phyloP scores from a whole-genome alignment of 2,797 vertebrate genomes.

The Dicrostonyx torquatus region DNA sequence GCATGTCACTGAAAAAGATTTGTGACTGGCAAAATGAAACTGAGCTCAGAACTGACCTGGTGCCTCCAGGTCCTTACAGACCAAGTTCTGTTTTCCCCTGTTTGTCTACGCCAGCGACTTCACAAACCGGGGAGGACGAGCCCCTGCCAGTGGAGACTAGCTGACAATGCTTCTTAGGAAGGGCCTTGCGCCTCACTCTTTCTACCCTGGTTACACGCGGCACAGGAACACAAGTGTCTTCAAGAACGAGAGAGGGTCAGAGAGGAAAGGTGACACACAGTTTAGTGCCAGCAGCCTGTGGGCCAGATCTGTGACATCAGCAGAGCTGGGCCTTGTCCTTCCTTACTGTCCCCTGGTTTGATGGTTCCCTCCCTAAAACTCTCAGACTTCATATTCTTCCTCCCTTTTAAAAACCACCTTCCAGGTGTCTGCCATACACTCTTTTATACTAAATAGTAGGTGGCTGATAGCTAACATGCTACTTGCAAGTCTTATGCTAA shows the following conservation, averaged over 20 bases:
- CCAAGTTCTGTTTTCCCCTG: constrained; percentile 30
- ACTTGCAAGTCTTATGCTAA: background rate
- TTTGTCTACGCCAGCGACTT: constrained; percentile 28
- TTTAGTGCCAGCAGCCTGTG: background rate
- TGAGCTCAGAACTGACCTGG: constrained; percentile 75
- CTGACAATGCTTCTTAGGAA: background rate
- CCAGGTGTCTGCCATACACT: background rate
- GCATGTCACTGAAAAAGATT: constrained; percentile 65
- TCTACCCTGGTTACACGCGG: background rate
- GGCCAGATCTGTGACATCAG: constrained; percentile 36
- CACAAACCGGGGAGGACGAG: background rate
- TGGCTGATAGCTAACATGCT: background rate
- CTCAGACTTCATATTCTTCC: background rate
- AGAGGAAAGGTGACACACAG: background rate
- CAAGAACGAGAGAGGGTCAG: background rate
- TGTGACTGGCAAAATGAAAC: constrained; percentile 40
- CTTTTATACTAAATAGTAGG: background rate
- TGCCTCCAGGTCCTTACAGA: constrained; percentile 47
- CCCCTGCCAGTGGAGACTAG: background rate
- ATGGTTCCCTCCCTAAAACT: background rate
- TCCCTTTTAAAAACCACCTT: background rate
- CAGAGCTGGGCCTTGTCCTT: background rate
- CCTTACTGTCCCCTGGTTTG: background rate
- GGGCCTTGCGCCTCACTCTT: background rate
- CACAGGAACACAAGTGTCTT: background rate